Base-by-base conservation (phyloP, 2,113 vertebrate species). In the Guaruba guarouba region DNA sequence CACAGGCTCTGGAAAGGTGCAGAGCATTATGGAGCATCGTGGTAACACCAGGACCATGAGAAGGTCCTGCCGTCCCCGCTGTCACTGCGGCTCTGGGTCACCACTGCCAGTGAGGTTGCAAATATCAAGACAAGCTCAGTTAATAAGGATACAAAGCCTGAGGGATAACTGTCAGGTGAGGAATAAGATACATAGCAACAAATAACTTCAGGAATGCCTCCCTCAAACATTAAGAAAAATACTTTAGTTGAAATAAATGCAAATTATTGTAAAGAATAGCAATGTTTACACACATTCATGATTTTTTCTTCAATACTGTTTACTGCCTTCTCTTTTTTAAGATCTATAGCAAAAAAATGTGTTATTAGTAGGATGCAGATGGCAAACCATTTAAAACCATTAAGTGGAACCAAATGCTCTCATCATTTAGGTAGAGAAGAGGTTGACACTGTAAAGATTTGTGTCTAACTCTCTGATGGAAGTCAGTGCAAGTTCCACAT, bases 11-110 rank as follows among this genome's bases (percentile, higher is more conserved):
- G 28, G 1, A 2, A 23, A 61, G 0, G 2, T 24, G 20, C 76
- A 74, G 73, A 81, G 49, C 5, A 5, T 25, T 7, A 29, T 0
- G 0, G 52, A 83, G 37, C 0, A 0, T 27, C 5, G 0, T 8
- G 2, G 20, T 37, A 44, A 31, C 28, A 52, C 7, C 9, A 70
- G 55, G 20, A 20, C 23, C 17, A 18, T 1, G 17, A 82, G 70
- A 76, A 46, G 7, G 17, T 23, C 27, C 33, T 41, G 3, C 20
- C 14, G 22, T 31, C 44, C 13, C 48, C 46, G 43, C 8, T 4
- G 7, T 3, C 39, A 10, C 33, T 13, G 35, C 10, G 48, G 31
- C 24, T 61, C 48, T 19, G 10, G 49, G 17, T 35, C 81, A 71
- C 17, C 2, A 2, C 6, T 39, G 33, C 25, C 70, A 73, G 18